phyloP scores from a whole-genome alignment of 2,113 vertebrate genomes.

The Phalacrocorax carbo region DNA sequence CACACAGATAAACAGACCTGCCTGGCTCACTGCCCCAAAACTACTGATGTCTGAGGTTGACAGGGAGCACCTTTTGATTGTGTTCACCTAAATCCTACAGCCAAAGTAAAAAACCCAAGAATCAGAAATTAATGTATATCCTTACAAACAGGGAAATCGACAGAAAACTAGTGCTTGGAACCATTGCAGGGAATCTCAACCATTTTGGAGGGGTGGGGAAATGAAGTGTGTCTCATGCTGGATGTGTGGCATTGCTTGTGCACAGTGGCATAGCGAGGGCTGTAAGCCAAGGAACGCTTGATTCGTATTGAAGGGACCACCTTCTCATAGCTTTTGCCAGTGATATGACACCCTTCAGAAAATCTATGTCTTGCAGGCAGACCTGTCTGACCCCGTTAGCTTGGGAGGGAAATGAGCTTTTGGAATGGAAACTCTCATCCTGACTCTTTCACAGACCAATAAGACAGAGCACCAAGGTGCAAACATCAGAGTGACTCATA shows the following conservation, averaged over 20 bases:
- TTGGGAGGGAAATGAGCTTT: constrained; percentile 33
- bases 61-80: neutral
- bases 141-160: neutral
- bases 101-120: neutral
- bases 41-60: neutral
- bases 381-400: constrained; percentile 34
- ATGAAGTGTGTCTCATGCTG: neutral
- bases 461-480: constrained; percentile 10
- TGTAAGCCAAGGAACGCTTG: neutral
- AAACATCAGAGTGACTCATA: neutral
- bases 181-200: neutral
- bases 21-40: neutral
- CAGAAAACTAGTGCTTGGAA: neutral
- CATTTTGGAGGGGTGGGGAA: neutral
- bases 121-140: neutral
- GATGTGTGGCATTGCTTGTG: neutral
- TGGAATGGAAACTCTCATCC: neutral
- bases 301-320: neutral
- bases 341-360: neutral
- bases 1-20: neutral
- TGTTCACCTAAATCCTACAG: neutral
- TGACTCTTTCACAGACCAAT: neutral
- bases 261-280: neutral
- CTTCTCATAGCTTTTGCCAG: neutral
- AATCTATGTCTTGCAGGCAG: neutral